phyloP scores from a whole-genome alignment of 2,113 vertebrate genomes.

The Aphelocoma coerulescens region DNA sequence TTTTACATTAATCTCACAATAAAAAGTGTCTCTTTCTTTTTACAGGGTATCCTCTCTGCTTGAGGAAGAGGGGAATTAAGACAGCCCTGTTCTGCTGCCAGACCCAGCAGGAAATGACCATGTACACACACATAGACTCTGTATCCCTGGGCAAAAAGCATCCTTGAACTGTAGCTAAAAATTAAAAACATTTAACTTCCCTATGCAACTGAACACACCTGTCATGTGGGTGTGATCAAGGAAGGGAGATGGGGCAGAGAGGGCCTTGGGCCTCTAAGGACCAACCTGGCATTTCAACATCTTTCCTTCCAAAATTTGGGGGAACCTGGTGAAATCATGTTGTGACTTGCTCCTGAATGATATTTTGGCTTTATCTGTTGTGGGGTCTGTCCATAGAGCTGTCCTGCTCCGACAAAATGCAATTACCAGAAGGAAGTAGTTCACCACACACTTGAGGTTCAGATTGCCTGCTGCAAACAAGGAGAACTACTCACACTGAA shows the following conservation, averaged over 20 bases:
- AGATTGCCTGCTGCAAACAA: background rate
- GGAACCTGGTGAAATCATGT: background rate
- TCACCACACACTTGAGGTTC: background rate
- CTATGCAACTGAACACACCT: background rate
- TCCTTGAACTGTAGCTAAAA: background rate
- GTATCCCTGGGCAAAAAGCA: background rate
- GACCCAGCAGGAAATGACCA: background rate
- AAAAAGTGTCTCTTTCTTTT: background rate
- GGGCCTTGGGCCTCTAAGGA: background rate
- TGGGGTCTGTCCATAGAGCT: background rate
- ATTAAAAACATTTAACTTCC: background rate
- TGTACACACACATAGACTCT: fast-evolving
- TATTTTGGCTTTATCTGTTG: background rate
- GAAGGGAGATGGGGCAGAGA: background rate
- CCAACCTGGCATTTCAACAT: background rate
- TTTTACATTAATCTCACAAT: background rate
- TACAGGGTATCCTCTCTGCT: background rate
- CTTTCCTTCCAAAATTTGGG: background rate
- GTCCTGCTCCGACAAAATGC: background rate
- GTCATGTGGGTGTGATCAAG: background rate
- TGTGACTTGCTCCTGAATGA: background rate
- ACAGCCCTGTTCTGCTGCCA: background rate
- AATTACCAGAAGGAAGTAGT: background rate
- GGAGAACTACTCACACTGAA: background rate
- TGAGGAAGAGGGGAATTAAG: background rate